Evolutionary conservation across 2,113 vertebrate genomes (phyloP), one percentile per base, ranked within the genome.

Genomic region (Mastomys natalensis): DNA sequence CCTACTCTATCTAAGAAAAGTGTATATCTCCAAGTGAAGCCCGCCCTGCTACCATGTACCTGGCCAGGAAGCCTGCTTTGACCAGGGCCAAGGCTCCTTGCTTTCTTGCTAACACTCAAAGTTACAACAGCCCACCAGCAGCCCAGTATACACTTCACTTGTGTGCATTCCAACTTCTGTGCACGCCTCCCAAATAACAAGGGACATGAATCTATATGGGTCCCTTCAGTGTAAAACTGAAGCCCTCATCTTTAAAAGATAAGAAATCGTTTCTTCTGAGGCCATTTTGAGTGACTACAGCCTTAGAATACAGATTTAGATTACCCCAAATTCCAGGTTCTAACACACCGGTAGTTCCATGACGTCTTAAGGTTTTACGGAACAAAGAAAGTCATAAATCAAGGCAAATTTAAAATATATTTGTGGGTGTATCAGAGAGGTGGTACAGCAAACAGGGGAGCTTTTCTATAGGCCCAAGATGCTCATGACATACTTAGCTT

Each of bases 31-130:
- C 11, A 15, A 3, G 66, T 72, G 17, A 76, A 89, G 31, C 62
- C 34, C 34, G 58, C 76, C 17, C 5, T 60, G 31, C 12, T n/a
- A 0, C 29, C 19, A 16, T 9, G 31, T 29, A 55, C 48, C 86
- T 48, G 87, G 64, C 86, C n/a, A 0, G 24, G 68, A 66, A 84
- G 55, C 73, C 60, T 3, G 1, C 77, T 73, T 48, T 22, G 29
- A 16, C 68, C 31, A 5, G 0, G 0, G 10, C 37, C 0, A 3
- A 3, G 64, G 19, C 21, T 76, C 48, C 17, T 45, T 34, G 40
- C 37, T 64, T 31, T 17, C 3, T 31, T 5, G 4, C 76, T 40
- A 77, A 58, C 21, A 24, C 9, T 55, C 0, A 48, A 51, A 45
- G 55, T 82, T 60, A 43, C 62, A 15, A 0, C 31, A 64, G 82